phyloP scores from a whole-genome alignment of 2,797 vertebrate species.

The Sebastes diploproa region DNA sequence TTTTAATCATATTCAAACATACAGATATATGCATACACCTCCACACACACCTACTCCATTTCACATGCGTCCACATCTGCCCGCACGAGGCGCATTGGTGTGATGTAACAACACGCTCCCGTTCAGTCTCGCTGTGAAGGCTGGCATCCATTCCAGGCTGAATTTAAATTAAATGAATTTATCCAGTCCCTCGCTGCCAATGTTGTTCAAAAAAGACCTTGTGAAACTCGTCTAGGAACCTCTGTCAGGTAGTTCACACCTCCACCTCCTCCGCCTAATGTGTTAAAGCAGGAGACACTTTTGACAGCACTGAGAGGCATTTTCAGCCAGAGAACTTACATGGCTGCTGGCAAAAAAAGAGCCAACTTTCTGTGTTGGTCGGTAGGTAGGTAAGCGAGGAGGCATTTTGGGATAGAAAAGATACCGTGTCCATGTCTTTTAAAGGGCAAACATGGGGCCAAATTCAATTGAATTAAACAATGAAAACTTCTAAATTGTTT shows the following conservation, averaged over 20 bases:
- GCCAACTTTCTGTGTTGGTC: neutral
- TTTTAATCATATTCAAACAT: slow-evolving; percentile 45
- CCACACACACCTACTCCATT: slow-evolving; percentile 53
- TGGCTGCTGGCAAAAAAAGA: slow-evolving; percentile 27
- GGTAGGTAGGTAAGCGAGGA: neutral
- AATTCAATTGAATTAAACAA: neutral
- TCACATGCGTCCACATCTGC: slow-evolving; percentile 52
- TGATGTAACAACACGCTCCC: slow-evolving; percentile 53
- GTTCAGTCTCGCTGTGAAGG: slow-evolving; percentile 33
- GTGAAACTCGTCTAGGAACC: slow-evolving; percentile 47
- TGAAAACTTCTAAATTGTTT: neutral
- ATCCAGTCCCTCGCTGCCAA: slow-evolving; percentile 46
- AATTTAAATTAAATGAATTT: slow-evolving; percentile 64
- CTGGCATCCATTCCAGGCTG: slow-evolving; percentile 35
- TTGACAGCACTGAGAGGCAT: slow-evolving; percentile 60
- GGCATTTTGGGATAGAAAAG: neutral
- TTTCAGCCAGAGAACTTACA: slow-evolving; percentile 48
- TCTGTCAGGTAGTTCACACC: slow-evolving; percentile 66
- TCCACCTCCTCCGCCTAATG: slow-evolving; percentile 57
- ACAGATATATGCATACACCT: slow-evolving; percentile 49
- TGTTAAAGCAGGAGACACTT: slow-evolving; percentile 59
- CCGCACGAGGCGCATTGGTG: slow-evolving; percentile 25
- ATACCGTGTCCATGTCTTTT: neutral
- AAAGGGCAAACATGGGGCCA: neutral
- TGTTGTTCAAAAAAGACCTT: slow-evolving; percentile 52